Percentiles rank a stretch among this genome's conserved stretches.
These are phyloP conservation scores for Drosophila affinis DNA, from an alignment of 2,888 invertebrate species.

Conservation along the genomic window DNA sequence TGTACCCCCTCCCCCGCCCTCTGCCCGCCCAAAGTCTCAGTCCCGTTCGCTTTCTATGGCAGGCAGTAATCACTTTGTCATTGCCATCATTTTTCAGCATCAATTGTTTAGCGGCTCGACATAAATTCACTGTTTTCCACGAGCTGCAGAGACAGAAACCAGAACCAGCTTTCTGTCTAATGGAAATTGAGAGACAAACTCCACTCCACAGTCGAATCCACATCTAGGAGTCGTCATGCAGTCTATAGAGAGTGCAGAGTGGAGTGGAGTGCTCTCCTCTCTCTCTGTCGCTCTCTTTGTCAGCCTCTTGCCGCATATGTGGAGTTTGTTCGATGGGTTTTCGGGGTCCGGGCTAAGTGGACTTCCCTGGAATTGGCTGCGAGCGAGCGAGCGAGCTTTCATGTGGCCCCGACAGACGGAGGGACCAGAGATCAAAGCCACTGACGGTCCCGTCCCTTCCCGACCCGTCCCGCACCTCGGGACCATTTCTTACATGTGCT, in stretches of 20 bases:
- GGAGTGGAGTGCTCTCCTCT: conserved; percentile 6
- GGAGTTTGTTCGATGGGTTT: background rate
- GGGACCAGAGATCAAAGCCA: conserved; percentile 9
- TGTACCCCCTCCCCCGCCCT: background rate
- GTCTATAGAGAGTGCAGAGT: conserved; percentile 1
- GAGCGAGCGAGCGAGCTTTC: conserved; percentile 59
- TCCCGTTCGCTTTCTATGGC: conserved; percentile 59
- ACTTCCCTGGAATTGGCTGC: conserved; percentile 71
- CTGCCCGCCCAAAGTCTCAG: conserved; percentile 11
- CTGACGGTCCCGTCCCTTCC: background rate
- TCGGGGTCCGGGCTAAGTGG: conserved; percentile 54
- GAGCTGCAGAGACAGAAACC: conserved; percentile 5
- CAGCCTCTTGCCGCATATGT: conserved; percentile 21
- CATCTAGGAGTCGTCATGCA: background rate
- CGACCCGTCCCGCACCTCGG: background rate
- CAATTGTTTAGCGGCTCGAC: conserved; percentile 67
- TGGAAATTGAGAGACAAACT: conserved; percentile 65
- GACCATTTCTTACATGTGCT: background rate
- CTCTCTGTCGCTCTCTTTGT: conserved; percentile 22
- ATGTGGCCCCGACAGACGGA: conserved; percentile 46
- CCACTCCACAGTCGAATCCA: background rate
- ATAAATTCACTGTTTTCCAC: conserved; percentile 69
- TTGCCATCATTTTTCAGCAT: conserved; percentile 78
- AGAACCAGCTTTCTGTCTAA: conserved; percentile 51
- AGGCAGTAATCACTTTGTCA: conserved; percentile 75